Evolutionary conservation across 2,113 vertebrate species (phyloP), one percentile per base, ranked within the genome.

Genomic region (Cygnus atratus): DNA sequence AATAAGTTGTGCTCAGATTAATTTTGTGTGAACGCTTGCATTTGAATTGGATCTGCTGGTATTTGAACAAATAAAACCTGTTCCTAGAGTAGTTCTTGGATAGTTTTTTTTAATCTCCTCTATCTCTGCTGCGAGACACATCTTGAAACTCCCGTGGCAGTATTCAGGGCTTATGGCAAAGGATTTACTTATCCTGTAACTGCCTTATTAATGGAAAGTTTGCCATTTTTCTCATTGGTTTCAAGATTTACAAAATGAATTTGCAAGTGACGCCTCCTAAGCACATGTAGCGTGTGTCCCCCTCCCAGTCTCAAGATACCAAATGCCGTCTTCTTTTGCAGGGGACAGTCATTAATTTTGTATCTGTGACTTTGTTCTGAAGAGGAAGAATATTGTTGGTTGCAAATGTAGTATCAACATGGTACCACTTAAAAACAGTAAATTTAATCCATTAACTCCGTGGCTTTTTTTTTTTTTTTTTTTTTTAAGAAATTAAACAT

Each of bases 1-100:
- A 93, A 59, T 70, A 63, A 80, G 13, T 67, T 46, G 43, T 61
- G 68, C 81, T 93, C 68, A 68, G 90, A 87, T 92, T 90, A 72
- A 76, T 88, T 94, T 44, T 79, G 86, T 82, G 62, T 73, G 73
- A 87, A 21, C 2, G 0, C 54, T 93, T 88, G 84, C 90, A 39
- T 78, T 74, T 74, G 72, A 88, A 84, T 84, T 58, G 68, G 75
- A 93, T 76, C 85, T 94, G 78, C 46, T 75, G 93, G 70, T 84
- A 88, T 92, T 73, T 93, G 88, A 88, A 79, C 86, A 93, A 93
- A 95, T 92, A 95, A 92, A 95, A 93, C 91, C 74, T 76, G 87
- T 84, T 96, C 83, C 73, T 87, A 35, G 80, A 88, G 76, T 61
- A 81, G 85, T 93, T 92, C 86, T 92, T 87, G 66, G 68, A 29